Conservation (phyloP, 2,113 vertebrate genomes). For the Cnemophilus loriae region DNA sequence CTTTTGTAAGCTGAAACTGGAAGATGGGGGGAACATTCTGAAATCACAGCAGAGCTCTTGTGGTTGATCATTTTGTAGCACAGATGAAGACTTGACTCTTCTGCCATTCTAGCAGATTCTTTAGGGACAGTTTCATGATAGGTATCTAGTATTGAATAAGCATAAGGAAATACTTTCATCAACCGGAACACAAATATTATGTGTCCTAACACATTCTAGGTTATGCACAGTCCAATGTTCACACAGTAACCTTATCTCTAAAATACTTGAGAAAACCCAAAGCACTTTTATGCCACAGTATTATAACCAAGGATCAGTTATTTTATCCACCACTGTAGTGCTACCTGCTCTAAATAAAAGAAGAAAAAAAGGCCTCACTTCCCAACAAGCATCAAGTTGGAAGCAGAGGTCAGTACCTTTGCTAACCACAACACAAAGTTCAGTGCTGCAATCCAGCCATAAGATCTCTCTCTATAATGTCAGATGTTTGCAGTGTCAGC, state of each 20-base stretch:
- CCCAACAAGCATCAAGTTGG: neutral
- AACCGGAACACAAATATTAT: neutral
- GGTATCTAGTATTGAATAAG: neutral
- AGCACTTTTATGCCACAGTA: neutral
- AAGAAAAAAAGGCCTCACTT: neutral
- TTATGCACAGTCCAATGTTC: neutral
- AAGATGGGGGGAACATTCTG: neutral
- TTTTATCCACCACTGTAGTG: neutral
- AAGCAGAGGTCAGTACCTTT: conserved; percentile 23
- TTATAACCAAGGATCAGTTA: neutral
- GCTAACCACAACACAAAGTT: neutral
- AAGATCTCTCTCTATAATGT: neutral
- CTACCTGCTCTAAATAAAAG: neutral
- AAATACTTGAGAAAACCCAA: neutral
- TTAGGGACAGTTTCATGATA: neutral
- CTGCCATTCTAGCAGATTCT: neutral
- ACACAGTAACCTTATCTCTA: neutral
- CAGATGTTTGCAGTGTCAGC: neutral
- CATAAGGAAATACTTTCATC: conserved; percentile 7
- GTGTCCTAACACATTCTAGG: neutral
- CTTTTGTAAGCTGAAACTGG: conserved; percentile 3
- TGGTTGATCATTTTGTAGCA: neutral
- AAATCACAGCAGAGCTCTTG: neutral
- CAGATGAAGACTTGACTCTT: neutral
- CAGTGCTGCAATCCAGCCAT: neutral